A percentile compares a stretch with the other conserved stretches of the same genome.
Evolutionary conservation across 2,888 invertebrate species (phyloP).

Genomic region (Trachelus iudaicus): DNA sequence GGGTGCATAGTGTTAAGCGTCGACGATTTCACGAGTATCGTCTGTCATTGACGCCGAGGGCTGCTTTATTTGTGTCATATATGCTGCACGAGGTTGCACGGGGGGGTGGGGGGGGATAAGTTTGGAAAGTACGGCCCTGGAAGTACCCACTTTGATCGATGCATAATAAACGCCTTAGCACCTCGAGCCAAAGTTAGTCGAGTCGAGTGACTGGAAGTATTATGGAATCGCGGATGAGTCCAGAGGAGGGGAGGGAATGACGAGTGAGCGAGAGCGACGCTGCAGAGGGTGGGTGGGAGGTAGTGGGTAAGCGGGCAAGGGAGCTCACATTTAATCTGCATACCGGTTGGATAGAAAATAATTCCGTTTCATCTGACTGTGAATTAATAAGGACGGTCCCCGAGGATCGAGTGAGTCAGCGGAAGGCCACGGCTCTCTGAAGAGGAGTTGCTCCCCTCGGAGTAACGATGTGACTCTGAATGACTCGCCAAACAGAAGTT

Average conservation of each 20-base stretch:
- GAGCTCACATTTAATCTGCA: slow-evolving; percentile 32
- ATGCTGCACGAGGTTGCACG: background rate
- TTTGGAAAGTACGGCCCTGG: background rate
- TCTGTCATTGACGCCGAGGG: background rate
- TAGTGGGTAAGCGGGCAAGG: slow-evolving; percentile 13
- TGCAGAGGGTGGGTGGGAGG: background rate
- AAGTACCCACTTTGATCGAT: background rate
- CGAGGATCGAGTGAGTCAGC: slow-evolving; percentile 24
- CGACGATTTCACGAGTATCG: background rate
- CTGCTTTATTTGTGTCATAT: background rate
- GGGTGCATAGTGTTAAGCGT: background rate
- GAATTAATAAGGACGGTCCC: slow-evolving; percentile 52
- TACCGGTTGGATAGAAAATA: slow-evolving; percentile 40
- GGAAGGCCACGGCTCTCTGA: slow-evolving; percentile 3
- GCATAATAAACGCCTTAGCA: background rate
- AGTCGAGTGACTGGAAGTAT: background rate
- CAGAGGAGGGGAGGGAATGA: background rate
- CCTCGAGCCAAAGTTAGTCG: background rate
- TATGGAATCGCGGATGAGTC: background rate
- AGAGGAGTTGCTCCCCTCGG: slow-evolving; percentile 13
- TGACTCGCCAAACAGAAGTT: slow-evolving; percentile 35
- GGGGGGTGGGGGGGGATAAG: background rate
- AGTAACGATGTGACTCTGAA: slow-evolving; percentile 31
- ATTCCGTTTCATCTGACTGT: slow-evolving; percentile 44
- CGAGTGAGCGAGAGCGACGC: background rate